These are phyloP conservation scores for Anser brachyrhynchus DNA, from an alignment of 2,113 vertebrate genomes.

Conservation along the genomic window DNA sequence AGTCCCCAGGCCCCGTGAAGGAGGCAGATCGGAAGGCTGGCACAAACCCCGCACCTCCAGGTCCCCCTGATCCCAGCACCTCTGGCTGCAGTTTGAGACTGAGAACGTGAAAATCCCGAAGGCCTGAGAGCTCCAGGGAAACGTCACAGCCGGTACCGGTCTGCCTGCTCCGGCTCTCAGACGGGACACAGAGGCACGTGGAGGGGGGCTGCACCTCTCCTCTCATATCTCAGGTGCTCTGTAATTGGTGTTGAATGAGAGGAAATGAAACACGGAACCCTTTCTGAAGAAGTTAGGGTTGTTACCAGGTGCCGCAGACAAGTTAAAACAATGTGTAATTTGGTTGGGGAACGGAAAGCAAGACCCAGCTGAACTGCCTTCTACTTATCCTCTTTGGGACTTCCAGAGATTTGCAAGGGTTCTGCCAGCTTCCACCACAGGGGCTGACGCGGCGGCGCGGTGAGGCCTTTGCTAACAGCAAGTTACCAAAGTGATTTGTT, in stretches of 20 bases:
- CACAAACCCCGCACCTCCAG: background rate
- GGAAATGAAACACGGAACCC: background rate
- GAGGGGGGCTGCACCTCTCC: background rate
- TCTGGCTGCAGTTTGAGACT: background rate
- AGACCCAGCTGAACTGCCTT: background rate
- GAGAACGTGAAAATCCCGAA: background rate
- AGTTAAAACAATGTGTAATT: background rate
- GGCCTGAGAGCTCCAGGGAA: fast-evolving
- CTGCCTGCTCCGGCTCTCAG: background rate
- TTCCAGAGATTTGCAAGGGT: fast-evolving
- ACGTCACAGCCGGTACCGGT: background rate
- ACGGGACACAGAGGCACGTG: background rate
- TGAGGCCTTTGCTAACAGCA: background rate
- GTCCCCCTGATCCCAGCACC: background rate
- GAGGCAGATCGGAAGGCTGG: background rate
- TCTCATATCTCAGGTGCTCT: background rate
- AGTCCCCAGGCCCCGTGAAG: background rate
- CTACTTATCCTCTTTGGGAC: background rate
- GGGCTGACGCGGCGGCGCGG: fast-evolving
- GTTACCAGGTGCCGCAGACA: background rate
- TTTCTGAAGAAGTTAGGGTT: background rate
- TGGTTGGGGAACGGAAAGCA: background rate
- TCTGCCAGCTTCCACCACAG: background rate
- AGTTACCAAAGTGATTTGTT: too few relatives aligned
- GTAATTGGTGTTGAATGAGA: background rate